Evolutionary conservation across 2,888 invertebrate genomes (phyloP).

Genomic region (Caenorhabditis drosophilae): DNA sequence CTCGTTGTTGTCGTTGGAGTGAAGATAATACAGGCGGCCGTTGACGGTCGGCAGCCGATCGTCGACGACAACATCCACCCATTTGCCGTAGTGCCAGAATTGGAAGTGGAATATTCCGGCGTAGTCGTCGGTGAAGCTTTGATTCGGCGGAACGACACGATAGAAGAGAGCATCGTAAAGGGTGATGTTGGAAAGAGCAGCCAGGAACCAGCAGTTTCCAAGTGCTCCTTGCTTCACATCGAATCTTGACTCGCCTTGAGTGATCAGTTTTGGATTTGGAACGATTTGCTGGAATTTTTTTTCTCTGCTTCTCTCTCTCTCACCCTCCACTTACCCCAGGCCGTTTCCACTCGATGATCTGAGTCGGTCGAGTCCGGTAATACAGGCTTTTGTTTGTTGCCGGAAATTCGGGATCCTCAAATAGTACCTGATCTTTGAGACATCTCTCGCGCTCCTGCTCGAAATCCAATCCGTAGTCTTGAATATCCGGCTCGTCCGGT

Average conservation of each 20-base stretch:
- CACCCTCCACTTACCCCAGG: constrained; percentile 74
- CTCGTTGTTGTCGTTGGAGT: constrained; percentile 84
- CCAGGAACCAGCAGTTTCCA: constrained; percentile 70
- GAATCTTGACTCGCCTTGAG: constrained; percentile 92
- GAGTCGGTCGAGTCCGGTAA: constrained; percentile 83
- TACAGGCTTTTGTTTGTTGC: constrained; percentile 82
- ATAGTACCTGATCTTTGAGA: constrained; percentile 75
- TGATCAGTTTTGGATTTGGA: constrained; percentile 85
- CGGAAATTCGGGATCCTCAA: constrained; percentile 83
- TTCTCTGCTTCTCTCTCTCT: not conserved
- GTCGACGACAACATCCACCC: constrained; percentile 87
- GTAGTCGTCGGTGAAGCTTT: constrained; percentile 79
- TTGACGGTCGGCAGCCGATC: constrained; percentile 85
- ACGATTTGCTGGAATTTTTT: constrained; percentile 76
- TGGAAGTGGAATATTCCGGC: constrained; percentile 74
- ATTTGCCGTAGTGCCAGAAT: constrained; percentile 81
- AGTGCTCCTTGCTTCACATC: constrained; percentile 76
- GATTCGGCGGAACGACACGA: constrained; percentile 90
- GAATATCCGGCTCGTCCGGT: not conserved
- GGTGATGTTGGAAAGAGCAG: constrained; percentile 89
- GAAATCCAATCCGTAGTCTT: constrained; percentile 54
- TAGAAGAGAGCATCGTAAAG: constrained; percentile 84
- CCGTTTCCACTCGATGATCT: constrained; percentile 87
- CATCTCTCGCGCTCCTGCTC: constrained; percentile 76
- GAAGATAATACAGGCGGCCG: constrained; percentile 83